Percentiles rank a stretch among this genome's conserved stretches.
These are phyloP conservation scores for Schizaphis graminum DNA, from an alignment of 2,888 invertebrate species.

Conservation along the genomic window DNA sequence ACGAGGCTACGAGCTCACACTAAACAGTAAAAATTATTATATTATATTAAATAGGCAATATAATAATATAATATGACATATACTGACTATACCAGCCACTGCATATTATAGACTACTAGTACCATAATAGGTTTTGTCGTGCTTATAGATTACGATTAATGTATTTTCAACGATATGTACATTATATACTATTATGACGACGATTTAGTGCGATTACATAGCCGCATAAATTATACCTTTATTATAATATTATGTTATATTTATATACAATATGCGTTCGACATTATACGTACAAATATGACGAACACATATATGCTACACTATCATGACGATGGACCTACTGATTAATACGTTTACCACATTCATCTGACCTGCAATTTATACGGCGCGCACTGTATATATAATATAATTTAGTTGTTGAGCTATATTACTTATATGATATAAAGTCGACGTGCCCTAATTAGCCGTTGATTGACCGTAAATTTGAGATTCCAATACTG, in stretches of 20 bases:
- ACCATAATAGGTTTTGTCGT: not conserved
- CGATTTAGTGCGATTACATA: not conserved
- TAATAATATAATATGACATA: not conserved
- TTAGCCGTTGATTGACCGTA: slow-evolving; percentile 42
- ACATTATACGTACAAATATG: not conserved
- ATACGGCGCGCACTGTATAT: not conserved
- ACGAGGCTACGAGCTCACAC: not conserved
- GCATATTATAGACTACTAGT: not conserved
- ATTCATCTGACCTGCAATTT: not conserved
- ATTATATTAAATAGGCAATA: not conserved
- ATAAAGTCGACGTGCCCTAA: slow-evolving; percentile 7
- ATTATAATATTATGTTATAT: not conserved
- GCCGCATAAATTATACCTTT: not conserved
- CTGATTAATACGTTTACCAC: not conserved
- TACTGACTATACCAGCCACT: not conserved
- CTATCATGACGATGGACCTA: not conserved
- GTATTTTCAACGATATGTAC: not conserved
- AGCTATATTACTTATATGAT: not conserved
- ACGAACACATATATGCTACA: not conserved
- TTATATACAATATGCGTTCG: not conserved
- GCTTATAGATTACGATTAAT: slow-evolving; percentile 22
- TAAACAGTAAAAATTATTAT: not conserved
- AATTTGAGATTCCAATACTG: slow-evolving; percentile 6
- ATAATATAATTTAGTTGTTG: not conserved
- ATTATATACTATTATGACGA: not conserved